These are phyloP conservation scores for Chymomyza fuscimana DNA, from an alignment of 2,888 invertebrate species.

Conservation along the genomic window DNA sequence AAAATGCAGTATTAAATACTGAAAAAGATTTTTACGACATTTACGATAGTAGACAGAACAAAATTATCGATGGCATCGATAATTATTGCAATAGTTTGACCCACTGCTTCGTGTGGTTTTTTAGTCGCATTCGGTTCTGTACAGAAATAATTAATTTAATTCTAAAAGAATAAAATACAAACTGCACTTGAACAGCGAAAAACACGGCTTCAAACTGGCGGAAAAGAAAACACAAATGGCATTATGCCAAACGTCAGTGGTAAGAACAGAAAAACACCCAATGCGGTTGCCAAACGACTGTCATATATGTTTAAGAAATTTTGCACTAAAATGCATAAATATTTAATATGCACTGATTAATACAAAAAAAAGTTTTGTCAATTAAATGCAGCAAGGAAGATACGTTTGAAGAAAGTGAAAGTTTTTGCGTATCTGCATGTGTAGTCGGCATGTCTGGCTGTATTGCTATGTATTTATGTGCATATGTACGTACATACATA, in stretches of 20 bases:
- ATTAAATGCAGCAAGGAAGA: constrained; percentile 20
- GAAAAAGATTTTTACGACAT: neutral
- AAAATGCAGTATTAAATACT: neutral
- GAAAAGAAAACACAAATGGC: constrained; percentile 82
- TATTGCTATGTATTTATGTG: constrained; percentile 18
- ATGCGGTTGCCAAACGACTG: neutral
- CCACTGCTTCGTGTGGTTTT: neutral
- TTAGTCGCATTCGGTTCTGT: neutral
- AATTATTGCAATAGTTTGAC: neutral
- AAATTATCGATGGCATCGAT: neutral
- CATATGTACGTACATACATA: neutral
- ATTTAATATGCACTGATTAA: neutral
- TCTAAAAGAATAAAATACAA: neutral
- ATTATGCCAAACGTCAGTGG: constrained; percentile 86
- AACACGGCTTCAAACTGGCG: constrained; percentile 75
- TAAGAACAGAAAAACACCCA: constrained; percentile 77
- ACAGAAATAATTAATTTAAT: neutral
- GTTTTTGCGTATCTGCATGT: constrained; percentile 29
- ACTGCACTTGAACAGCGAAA: neutral
- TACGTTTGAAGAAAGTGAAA: constrained; percentile 53
- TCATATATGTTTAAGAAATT: neutral
- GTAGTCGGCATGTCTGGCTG: constrained; percentile 17
- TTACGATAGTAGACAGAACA: neutral
- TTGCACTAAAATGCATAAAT: neutral
- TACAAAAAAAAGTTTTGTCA: neutral